A percentile compares a stretch with the other conserved stretches of the same genome.
These are phyloP conservation scores for Mycogona germanica DNA, from an alignment of 2,888 invertebrate species.

Conservation along the genomic window DNA sequence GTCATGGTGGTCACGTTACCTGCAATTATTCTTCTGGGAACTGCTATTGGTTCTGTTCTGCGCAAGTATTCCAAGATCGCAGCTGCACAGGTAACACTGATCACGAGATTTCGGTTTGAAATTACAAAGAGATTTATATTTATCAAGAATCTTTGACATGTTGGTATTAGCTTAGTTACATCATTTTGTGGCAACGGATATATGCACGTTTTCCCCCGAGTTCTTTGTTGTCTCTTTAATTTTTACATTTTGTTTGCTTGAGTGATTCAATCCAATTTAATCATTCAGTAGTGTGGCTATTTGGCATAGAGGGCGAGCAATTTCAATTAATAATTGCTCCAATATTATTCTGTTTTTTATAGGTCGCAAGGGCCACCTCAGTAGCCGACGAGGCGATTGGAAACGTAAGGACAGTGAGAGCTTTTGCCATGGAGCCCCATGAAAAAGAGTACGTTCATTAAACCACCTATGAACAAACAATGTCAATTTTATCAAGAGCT, in stretches of 20 bases:
- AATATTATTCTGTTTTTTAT: slow-evolving; percentile 18
- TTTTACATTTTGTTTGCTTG: too few relatives aligned
- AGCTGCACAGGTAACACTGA: slow-evolving; percentile 58
- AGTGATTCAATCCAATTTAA: too few relatives aligned
- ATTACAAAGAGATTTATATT: not conserved
- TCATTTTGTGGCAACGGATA: not conserved
- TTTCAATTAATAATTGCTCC: too few relatives aligned
- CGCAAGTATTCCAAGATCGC: slow-evolving; percentile 62
- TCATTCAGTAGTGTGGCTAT: not conserved
- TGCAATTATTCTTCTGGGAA: slow-evolving; percentile 69
- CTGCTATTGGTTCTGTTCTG: slow-evolving; percentile 64
- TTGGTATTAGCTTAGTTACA: not conserved
- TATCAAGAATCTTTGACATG: not conserved
- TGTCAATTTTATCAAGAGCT: not conserved
- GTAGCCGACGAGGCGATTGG: slow-evolving; percentile 88
- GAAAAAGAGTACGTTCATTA: slow-evolving; percentile 47
- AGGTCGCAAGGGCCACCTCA: slow-evolving; percentile 73
- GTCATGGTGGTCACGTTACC: slow-evolving; percentile 76
- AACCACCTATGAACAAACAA: not conserved
- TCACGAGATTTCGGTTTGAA: not conserved
- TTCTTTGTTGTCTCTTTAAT: not conserved
- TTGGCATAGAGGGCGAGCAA: not conserved
- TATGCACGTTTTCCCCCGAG: not conserved
- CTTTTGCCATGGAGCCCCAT: slow-evolving; percentile 83
- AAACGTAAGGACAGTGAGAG: slow-evolving; percentile 85